phyloP scores from a whole-genome alignment of 2,888 invertebrate genomes.

The Mamestra brassicae region DNA sequence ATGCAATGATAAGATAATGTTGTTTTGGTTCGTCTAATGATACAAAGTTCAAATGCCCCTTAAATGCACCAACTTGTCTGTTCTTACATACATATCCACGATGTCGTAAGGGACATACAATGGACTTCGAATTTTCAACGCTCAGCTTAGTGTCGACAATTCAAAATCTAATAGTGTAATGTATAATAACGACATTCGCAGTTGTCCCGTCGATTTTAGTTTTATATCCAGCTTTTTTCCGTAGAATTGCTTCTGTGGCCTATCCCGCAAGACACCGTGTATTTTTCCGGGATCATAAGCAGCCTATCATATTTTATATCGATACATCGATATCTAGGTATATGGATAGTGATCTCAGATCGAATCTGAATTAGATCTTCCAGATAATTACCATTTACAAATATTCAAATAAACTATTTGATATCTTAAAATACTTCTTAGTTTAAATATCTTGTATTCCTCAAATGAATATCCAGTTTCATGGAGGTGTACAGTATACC shows the following conservation, averaged over 20 bases:
- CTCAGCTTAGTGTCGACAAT: not conserved
- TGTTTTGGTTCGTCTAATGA: constrained; percentile 47
- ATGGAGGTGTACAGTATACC: too few species aligned
- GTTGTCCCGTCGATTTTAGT: not conserved
- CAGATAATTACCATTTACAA: too few species aligned
- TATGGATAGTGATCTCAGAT: too few species aligned
- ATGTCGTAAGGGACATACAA: not conserved
- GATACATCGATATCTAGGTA: too few species aligned
- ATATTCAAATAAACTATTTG: too few species aligned
- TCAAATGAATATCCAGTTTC: not conserved
- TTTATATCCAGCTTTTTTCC: not conserved
- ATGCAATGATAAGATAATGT: constrained; percentile 50
- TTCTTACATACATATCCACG: not conserved
- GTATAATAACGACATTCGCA: not conserved
- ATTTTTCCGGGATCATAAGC: not conserved
- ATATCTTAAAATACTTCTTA: too few species aligned
- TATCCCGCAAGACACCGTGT: not conserved
- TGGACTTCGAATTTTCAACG: not conserved
- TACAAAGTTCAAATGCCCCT: constrained; percentile 40
- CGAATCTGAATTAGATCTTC: too few species aligned
- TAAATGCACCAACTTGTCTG: constrained; percentile 4
- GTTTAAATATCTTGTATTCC: not conserved
- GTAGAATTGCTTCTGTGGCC: not conserved
- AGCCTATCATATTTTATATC: too few species aligned
- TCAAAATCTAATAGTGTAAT: not conserved